These are phyloP conservation scores for Procavia capensis DNA, from an alignment of 2,113 vertebrate genomes.

Conservation along the genomic window DNA sequence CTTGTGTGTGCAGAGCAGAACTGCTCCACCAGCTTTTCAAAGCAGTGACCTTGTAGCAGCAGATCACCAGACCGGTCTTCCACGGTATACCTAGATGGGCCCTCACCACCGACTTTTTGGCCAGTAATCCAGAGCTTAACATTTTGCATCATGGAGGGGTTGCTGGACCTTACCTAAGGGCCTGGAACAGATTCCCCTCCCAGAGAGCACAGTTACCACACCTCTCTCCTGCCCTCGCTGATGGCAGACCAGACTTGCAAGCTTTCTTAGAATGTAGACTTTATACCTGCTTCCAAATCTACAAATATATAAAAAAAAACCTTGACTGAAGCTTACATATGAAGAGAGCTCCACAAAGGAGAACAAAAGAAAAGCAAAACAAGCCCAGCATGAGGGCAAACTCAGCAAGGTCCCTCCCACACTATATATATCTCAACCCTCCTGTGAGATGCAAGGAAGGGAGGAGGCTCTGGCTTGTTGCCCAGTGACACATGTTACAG, in stretches of 20 bases:
- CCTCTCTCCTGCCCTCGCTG: neutral
- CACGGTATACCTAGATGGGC: neutral
- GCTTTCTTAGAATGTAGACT: neutral
- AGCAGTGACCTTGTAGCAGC: neutral
- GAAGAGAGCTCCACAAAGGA: neutral
- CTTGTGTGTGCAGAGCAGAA: neutral
- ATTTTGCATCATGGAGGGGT: neutral
- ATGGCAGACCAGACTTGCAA: neutral
- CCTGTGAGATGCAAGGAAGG: neutral
- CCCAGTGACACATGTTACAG: neutral
- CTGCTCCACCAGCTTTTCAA: neutral
- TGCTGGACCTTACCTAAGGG: no score
- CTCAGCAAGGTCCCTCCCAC: neutral
- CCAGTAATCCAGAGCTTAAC: neutral
- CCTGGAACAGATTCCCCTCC: neutral
- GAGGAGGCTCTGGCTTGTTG: neutral
- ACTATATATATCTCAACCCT: neutral
- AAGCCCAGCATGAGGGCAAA: neutral
- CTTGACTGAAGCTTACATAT: neutral
- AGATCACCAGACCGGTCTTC: neutral
- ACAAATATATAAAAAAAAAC: neutral
- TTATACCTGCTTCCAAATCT: neutral
- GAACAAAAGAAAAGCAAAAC: neutral
- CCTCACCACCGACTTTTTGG: neutral
- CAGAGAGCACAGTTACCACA: neutral